Percentiles rank a stretch among this genome's conserved stretches.
These are phyloP conservation scores for Oryzias curvinotus DNA, from an alignment of 2,113 vertebrate genomes.

Conservation along the genomic window DNA sequence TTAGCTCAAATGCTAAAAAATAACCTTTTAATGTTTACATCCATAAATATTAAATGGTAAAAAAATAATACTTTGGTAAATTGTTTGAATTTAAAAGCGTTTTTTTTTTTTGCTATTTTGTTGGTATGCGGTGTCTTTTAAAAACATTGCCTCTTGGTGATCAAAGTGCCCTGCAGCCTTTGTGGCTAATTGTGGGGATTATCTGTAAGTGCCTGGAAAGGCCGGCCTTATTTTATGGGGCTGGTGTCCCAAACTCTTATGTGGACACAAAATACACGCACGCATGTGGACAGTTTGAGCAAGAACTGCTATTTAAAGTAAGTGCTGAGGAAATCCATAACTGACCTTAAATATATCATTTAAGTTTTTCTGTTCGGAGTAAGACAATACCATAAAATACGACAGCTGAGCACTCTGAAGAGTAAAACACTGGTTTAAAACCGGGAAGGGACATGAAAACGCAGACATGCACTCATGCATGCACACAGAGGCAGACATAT, in stretches of 20 bases:
- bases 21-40: no score
- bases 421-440: constrained; percentile 40
- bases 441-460: constrained; percentile 46
- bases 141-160: constrained; percentile 61
- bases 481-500: constrained; percentile 54
- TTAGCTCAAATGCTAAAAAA: no score
- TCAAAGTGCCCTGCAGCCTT: constrained; percentile 77
- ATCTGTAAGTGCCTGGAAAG: constrained; percentile 76
- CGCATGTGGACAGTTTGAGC: constrained; percentile 4
- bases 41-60: no score
- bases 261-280: constrained; percentile 10
- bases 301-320: constrained; percentile 15
- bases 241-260: constrained; percentile 26
- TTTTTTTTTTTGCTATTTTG: no score
- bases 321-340: constrained; percentile 14
- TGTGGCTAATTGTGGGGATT: constrained; percentile 80
- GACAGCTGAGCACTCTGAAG: constrained; percentile 12
- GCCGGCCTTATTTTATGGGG: constrained; percentile 65
- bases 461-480: constrained; percentile 22
- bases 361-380: constrained; percentile 18
- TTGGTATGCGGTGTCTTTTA: no score
- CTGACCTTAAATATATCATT: constrained; percentile 40
- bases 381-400: constrained; percentile 25
- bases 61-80: no score
- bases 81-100: no score